Evolutionary conservation across 2,113 vertebrate genomes (phyloP).

Genomic region (Peromyscus maniculatus): DNA sequence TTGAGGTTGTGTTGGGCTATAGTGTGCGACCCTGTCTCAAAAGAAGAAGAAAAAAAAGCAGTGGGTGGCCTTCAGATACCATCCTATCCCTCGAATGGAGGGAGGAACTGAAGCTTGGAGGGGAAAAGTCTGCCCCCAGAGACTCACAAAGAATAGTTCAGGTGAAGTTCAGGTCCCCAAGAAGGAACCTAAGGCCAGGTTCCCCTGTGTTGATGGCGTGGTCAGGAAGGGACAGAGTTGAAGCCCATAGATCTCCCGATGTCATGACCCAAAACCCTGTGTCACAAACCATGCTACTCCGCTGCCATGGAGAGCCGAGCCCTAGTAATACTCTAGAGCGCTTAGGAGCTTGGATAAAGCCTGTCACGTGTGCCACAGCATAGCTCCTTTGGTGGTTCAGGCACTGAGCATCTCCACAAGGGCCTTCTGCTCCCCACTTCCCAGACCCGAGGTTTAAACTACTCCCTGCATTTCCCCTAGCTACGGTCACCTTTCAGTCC

Average conservation of each 20-base stretch:
- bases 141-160: not conserved
- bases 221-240: not conserved
- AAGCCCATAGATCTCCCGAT: not conserved
- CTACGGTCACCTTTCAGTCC: not conserved
- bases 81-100: not conserved
- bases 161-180: not conserved
- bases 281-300: not conserved
- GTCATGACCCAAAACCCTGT: conserved; percentile 21
- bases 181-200: not conserved
- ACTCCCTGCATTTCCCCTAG: not conserved
- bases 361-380: not conserved
- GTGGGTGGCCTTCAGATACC: not conserved
- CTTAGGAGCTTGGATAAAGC: not conserved
- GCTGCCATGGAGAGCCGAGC: not conserved
- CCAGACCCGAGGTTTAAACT: not conserved
- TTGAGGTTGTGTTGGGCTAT: not conserved
- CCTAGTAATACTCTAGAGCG: not conserved
- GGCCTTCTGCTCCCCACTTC: not conserved
- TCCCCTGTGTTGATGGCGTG: not conserved
- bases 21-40: not conserved
- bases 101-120: not conserved
- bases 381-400: not conserved
- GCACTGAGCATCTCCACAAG: not conserved
- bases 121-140: not conserved
- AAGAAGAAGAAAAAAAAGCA: not conserved